phyloP scores from a whole-genome alignment of 2,797 vertebrate genomes.

The Eutrigla gurnardus region DNA sequence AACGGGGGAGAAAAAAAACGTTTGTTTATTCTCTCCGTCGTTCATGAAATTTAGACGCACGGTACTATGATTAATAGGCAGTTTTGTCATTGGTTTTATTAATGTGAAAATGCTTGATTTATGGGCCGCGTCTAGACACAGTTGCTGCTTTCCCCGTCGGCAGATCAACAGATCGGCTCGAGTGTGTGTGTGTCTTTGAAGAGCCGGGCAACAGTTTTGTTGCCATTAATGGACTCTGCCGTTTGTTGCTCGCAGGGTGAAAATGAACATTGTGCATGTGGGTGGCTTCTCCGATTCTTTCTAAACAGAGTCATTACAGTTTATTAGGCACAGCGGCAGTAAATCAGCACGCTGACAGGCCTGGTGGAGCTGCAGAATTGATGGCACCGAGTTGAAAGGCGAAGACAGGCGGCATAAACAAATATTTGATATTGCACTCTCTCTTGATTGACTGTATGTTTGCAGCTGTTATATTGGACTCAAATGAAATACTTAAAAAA shows the following conservation, averaged over 20 bases:
- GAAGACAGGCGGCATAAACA: slow-evolving; percentile 37
- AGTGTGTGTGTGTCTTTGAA: slow-evolving; percentile 31
- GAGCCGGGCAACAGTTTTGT: slow-evolving; percentile 38
- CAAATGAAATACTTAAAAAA: slow-evolving; percentile 35
- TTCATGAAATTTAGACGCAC: slow-evolving; percentile 33
- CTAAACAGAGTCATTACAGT: slow-evolving; percentile 63
- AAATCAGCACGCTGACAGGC: slow-evolving; percentile 68
- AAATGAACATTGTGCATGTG: slow-evolving; percentile 33
- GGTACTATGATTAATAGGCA: slow-evolving; percentile 59
- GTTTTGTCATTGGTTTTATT: slow-evolving; percentile 65
- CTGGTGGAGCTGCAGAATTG: slow-evolving; percentile 49
- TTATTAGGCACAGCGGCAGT: slow-evolving; percentile 64
- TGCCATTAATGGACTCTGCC: slow-evolving; percentile 39
- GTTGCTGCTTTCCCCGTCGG: slow-evolving; percentile 41
- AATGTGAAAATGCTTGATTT: slow-evolving; percentile 67
- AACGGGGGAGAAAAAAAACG: neutral
- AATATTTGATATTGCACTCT: slow-evolving; percentile 54
- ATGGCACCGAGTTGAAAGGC: slow-evolving; percentile 62
- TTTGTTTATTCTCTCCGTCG: slow-evolving; percentile 40
- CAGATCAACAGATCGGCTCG: slow-evolving; percentile 60
- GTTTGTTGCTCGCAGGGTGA: slow-evolving; percentile 17
- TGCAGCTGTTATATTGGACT: slow-evolving; percentile 52
- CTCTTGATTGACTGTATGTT: slow-evolving; percentile 53
- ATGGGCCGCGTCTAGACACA: slow-evolving; percentile 67
- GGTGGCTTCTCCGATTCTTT: slow-evolving; percentile 52